Evolutionary conservation across 1,140 invertebrate genomes (phyloP), one percentile per base, ranked within the genome.

Genomic region (Halesus radiatus): DNA sequence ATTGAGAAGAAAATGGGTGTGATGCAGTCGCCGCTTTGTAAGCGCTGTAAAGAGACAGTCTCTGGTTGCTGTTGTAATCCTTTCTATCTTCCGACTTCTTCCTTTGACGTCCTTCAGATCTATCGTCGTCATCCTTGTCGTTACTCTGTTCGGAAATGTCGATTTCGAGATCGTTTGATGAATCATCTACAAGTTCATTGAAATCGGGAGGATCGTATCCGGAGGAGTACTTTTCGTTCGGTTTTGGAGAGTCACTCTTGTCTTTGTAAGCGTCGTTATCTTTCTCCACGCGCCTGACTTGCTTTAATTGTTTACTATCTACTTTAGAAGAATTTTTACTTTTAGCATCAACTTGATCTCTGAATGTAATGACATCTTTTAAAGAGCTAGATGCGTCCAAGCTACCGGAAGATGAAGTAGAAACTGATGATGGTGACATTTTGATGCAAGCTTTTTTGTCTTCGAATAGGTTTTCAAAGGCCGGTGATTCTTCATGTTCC

Each of bases 391-490:
- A 87, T 6, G 90, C 89, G 20, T 93, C 92, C 68, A 90, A 92
- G 81, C 92, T 93, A 13, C 92, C 90, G 15, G 90, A 92, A n/a
- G 89, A 90, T 0, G 91, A 92, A 1, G 91, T 90, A 20, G 91
- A 90, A 45, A 91, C 87, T 3, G 92, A 92, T 6, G 92, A 92
- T 4, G 92, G 92, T 15, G 93, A 91, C 85, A 93, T 90, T 86
- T 94, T 94, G 0, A 89, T 86, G 78, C 87, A 85, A 10, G 92
- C 91, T 84, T 94, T 93, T 85, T 95, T 96, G 84, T 96, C 95
- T 83, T 95, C 94, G 84, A 96, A 96, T 0, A 96, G 88, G 86
- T 96, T 96, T 84, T 96, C 95, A 84, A 96, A 96, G 50, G 92
- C 92, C 1, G 95, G 94, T 68, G 92, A 92, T 79, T 95, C 94